These are phyloP conservation scores for Plectropomus leopardus DNA, from an alignment of 2,113 vertebrate species.

Conservation along the genomic window DNA sequence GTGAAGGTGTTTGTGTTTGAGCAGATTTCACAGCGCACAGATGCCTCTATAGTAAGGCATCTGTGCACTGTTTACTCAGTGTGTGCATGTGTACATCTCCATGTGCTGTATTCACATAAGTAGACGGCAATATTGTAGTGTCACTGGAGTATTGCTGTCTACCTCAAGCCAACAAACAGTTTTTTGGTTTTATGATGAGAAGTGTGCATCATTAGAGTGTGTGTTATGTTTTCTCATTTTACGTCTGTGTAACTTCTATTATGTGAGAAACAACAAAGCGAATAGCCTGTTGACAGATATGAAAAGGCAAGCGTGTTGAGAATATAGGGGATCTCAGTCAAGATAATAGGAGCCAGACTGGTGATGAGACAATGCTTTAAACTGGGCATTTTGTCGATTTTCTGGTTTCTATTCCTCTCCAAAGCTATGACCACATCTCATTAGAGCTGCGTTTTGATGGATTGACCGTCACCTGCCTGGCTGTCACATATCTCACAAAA, in stretches of 20 bases:
- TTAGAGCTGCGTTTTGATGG: not conserved
- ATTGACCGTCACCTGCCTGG: not conserved
- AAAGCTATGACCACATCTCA: not conserved
- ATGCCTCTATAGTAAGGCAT: conserved; percentile 1
- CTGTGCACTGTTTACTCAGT: conserved; percentile 21
- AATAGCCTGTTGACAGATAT: not conserved
- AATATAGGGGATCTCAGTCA: not conserved
- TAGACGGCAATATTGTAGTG: not conserved
- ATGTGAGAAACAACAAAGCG: not conserved
- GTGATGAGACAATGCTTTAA: not conserved
- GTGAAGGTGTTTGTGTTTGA: conserved; percentile 32
- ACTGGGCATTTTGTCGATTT: not conserved
- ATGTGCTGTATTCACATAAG: not conserved
- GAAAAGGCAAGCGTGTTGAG: not conserved
- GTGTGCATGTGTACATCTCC: not conserved
- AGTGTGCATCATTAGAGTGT: not conserved
- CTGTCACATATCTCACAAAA: not conserved
- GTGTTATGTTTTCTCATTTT: not conserved
- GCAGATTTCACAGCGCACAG: conserved; percentile 30
- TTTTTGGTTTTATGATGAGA: not conserved
- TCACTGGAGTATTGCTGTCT: not conserved
- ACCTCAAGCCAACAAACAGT: not conserved
- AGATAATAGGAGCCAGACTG: not conserved
- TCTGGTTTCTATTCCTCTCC: not conserved
- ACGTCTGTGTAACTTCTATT: not conserved